A percentile compares a stretch with the other conserved stretches of the same genome.
These are phyloP conservation scores for Pipistrellus pipistrellus DNA, from an alignment of 2,797 vertebrate species.

Conservation along the genomic window DNA sequence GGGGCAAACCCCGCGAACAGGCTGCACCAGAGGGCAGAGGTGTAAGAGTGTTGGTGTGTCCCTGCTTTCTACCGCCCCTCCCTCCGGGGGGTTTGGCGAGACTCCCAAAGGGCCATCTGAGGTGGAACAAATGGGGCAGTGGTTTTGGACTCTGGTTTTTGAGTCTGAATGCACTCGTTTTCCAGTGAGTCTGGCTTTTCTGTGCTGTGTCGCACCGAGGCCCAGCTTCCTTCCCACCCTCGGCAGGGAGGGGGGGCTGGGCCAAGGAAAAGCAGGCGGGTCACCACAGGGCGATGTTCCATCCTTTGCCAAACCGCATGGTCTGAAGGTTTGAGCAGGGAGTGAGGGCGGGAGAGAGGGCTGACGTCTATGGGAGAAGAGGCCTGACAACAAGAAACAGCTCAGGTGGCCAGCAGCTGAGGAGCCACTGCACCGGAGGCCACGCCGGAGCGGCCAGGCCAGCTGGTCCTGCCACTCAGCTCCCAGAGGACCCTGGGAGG, in stretches of 20 bases:
- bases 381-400: not conserved
- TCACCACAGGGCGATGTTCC: not conserved
- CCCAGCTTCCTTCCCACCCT: not conserved
- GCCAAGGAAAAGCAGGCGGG: not conserved
- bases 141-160: not conserved
- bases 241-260: not conserved
- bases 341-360: not conserved
- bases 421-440: not conserved
- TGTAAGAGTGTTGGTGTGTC: not conserved
- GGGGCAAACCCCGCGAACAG: not conserved
- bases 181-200: not conserved
- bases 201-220: not conserved
- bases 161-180: not conserved
- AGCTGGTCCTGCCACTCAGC: not conserved
- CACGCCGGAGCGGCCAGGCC: accelerated
- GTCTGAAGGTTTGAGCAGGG: not conserved
- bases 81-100: not conserved
- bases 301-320: not conserved
- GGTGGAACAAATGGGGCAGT: not conserved
- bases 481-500: not conserved
- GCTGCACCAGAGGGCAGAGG: not conserved
- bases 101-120: not conserved
- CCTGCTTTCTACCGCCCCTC: not conserved
- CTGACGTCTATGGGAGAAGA: not conserved
- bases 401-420: not conserved